Evolutionary conservation across 2,113 vertebrate species (phyloP).

Genomic region (Caracal caracal): DNA sequence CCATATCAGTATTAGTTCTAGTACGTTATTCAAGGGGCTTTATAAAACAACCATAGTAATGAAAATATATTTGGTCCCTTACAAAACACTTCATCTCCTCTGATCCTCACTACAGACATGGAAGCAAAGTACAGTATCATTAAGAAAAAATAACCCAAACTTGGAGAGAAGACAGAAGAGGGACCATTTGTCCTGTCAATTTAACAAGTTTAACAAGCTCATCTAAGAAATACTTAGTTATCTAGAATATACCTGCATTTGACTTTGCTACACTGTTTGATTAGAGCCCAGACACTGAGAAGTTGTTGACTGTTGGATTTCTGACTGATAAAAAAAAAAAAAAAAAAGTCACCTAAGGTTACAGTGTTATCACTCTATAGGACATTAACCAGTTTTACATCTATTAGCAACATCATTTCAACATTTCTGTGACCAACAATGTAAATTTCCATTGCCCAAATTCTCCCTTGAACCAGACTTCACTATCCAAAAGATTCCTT

Average conservation of each 20-base stretch:
- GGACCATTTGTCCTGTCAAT: background rate
- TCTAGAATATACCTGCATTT: background rate
- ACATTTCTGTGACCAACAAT: background rate
- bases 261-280: background rate
- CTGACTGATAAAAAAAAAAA: background rate
- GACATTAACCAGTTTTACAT: background rate
- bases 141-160: constrained; percentile 30
- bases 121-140: background rate
- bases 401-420: background rate
- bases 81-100: constrained; percentile 5
- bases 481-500: background rate
- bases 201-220: background rate
- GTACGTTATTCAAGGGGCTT: background rate
- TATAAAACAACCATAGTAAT: background rate
- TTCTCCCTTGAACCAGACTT: background rate
- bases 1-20: background rate
- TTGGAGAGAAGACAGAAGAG: background rate
- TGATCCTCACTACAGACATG: background rate
- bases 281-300: background rate
- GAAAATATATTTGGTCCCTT: background rate
- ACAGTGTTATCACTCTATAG: background rate
- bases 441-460: background rate
- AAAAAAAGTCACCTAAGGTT: background rate
- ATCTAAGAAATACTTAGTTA: background rate
- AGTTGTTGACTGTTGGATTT: background rate